Conservation (phyloP, 2,113 vertebrate genomes). For the Microcebus griseorufus region DNA sequence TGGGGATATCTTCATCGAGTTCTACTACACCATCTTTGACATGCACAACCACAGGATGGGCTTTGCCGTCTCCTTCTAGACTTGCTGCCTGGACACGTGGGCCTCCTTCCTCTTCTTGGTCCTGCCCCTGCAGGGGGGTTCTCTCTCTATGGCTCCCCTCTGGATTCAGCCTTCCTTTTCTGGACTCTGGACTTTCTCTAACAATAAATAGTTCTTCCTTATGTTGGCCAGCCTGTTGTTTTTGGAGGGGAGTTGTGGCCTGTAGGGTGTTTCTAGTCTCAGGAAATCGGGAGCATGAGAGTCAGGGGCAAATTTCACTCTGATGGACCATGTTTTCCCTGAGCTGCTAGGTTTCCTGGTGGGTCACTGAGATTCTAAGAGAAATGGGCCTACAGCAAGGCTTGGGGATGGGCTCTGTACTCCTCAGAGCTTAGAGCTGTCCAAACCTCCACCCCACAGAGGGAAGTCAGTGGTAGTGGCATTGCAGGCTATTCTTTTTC, state of each 20-base stretch:
- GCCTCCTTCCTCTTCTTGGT: constrained; percentile 44
- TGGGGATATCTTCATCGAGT: constrained; percentile 84
- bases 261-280: neutral
- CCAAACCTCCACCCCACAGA: neutral
- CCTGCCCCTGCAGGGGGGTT: neutral
- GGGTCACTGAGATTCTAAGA: neutral
- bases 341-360: neutral
- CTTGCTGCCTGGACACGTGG: constrained; percentile 64
- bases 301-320: neutral
- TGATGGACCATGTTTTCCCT: neutral
- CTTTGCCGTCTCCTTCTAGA: constrained; percentile 76
- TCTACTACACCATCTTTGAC: constrained; percentile 85
- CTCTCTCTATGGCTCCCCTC: neutral
- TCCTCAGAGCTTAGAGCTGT: neutral
- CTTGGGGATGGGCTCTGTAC: neutral
- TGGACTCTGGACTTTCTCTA: neutral
- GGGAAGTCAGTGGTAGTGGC: neutral
- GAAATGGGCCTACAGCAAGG: neutral
- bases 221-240: neutral
- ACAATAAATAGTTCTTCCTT: constrained; percentile 65
- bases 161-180: neutral
- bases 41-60: constrained; percentile 81
- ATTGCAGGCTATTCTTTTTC: neutral
- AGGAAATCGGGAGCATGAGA: neutral
- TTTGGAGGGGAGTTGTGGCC: neutral